Evolutionary conservation across 2,888 invertebrate species (phyloP).

Genomic region (Metopia argyrocephala): DNA sequence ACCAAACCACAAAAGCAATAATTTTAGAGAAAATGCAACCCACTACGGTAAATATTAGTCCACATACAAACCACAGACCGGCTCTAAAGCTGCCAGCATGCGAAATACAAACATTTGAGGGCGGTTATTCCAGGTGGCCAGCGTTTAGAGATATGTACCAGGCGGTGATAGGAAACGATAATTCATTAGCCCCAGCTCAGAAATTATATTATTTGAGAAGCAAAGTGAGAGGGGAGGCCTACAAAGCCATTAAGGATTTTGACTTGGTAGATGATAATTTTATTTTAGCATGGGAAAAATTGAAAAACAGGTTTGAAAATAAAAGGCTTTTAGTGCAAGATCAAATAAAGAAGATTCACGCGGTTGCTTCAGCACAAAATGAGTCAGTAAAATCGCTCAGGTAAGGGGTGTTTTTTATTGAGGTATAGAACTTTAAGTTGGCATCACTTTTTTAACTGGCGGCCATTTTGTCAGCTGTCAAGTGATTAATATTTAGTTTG

Average conservation of each 20-base stretch:
- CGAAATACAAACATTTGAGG: background rate
- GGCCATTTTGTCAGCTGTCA: no score
- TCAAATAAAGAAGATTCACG: slow-evolving; percentile 10
- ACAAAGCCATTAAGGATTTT: slow-evolving; percentile 12
- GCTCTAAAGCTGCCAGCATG: slow-evolving; percentile 1
- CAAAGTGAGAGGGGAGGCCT: slow-evolving; percentile 11
- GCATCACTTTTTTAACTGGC: no score
- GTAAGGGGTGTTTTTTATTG: no score
- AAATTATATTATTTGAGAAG: slow-evolving; percentile 12
- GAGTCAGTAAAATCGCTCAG: slow-evolving; percentile 10
- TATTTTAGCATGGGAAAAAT: slow-evolving; percentile 7
- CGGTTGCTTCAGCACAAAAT: background rate
- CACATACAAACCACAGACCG: background rate
- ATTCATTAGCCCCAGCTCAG: background rate
- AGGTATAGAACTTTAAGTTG: no score
- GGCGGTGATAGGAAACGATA: slow-evolving; percentile 23
- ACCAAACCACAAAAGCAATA: background rate
- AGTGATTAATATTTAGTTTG: no score
- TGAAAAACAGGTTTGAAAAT: slow-evolving; percentile 21
- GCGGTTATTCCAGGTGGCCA: slow-evolving; percentile 10
- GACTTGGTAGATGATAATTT: slow-evolving; percentile 23
- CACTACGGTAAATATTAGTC: no score
- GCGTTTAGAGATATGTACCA: background rate
- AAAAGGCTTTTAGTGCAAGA: slow-evolving; percentile 17
- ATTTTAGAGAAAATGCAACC: no score